Conservation (phyloP, 2,888 invertebrate genomes). For the Cloeon dipterum region DNA sequence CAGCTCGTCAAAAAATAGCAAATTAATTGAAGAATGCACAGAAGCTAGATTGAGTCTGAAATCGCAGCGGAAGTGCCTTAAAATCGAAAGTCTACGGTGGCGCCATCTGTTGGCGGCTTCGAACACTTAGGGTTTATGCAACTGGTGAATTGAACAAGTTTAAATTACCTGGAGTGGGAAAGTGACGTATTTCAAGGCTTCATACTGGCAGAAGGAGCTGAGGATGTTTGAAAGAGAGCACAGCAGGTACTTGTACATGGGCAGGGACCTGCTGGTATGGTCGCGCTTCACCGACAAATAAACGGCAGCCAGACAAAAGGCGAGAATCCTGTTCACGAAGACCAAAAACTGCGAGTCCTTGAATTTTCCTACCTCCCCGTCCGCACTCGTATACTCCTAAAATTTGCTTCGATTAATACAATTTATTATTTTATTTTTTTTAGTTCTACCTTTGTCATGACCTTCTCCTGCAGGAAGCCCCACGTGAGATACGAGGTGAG, state of each 20-base stretch:
- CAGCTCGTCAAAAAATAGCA: too few relatives aligned
- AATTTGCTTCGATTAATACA: slow-evolving; percentile 6
- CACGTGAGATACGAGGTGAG: slow-evolving; percentile 83
- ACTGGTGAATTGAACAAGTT: too few relatives aligned
- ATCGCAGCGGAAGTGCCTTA: too few relatives aligned
- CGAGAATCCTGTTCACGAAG: slow-evolving; percentile 79
- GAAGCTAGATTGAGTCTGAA: too few relatives aligned
- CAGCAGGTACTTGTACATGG: slow-evolving; percentile 84
- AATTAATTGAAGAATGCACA: too few relatives aligned
- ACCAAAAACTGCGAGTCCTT: slow-evolving; percentile 92
- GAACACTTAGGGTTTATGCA: too few relatives aligned
- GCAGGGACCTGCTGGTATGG: slow-evolving; percentile 16
- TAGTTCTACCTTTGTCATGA: slow-evolving; percentile 62
- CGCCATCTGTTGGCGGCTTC: too few relatives aligned
- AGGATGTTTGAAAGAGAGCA: slow-evolving; percentile 93
- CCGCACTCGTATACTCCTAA: slow-evolving; percentile 39
- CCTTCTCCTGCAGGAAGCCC: slow-evolving; percentile 94
- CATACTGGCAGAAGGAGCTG: slow-evolving; percentile 99
- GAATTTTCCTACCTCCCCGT: slow-evolving; percentile 44
- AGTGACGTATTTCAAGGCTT: slow-evolving; percentile 92
- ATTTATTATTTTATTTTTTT: background rate
- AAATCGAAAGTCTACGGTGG: too few relatives aligned
- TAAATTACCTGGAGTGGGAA: slow-evolving; percentile 81
- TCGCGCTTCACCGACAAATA: slow-evolving; percentile 36
- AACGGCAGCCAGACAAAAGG: slow-evolving; percentile 44